Evolutionary conservation across 2,888 invertebrate genomes (phyloP), one percentile per base, ranked within the genome.

Genomic region (Drosophila mimetica): DNA sequence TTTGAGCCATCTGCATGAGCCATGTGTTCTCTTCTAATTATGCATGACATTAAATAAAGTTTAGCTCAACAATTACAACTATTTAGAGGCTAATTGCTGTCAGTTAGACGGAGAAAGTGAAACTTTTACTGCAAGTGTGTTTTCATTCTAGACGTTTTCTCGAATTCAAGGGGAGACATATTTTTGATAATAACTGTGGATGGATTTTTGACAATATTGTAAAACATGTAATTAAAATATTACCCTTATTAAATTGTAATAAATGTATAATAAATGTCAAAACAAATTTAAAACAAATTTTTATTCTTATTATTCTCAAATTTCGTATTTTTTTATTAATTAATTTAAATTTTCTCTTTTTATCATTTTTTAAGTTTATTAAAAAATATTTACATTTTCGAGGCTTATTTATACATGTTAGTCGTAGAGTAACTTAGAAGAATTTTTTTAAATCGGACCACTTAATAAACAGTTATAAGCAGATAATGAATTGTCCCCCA

Each of bases 11-110:
- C 8, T 34, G 0, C 48, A 9, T 25, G 34, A 6, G 41, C 20
- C 41, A 41, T 46, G 52, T 54, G 57, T 28, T 61, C 44, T 34
- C 66, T 71, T 69, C 76, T 86, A 85, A 88, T 85, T 86, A 88
- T 73, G 74, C 71, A 74, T 82, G 76, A 74, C 77, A 83, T 86
- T 86, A 86, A 77, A 74, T 76, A 86, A 80, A 86, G 85, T 86
- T 85, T 85, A 85, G 65, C 83, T 74, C 73, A 85, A 83, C 88
- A 87, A 85, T 87, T 85, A 72, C 55, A 87, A 85, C 88, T 87
- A 85, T 87, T 85, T 85, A 85, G 77, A 52, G 51, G 76, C 88
- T 85, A 85, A 87, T 85, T 82, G 87, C 54, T 71, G 39, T 11
- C 71, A 53, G 59, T 50, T 50, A 20, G 36, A 34, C 18, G 20